These are phyloP conservation scores for Stegostoma tigrinum DNA, from an alignment of 2,113 vertebrate species.

Conservation along the genomic window DNA sequence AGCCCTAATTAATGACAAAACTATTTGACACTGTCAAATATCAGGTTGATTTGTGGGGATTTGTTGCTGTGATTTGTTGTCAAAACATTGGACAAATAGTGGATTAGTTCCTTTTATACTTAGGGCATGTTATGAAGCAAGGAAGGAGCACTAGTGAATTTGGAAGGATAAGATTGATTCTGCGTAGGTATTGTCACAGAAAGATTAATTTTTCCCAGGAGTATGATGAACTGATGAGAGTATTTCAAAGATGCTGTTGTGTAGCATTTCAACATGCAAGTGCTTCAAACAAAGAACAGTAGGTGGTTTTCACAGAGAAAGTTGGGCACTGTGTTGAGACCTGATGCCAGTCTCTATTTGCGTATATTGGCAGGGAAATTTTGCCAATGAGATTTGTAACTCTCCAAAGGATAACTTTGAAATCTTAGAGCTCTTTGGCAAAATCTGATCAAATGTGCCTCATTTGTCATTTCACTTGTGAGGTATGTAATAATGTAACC, in stretches of 20 bases:
- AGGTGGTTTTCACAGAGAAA: conserved; percentile 33
- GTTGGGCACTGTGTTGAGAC: conserved; percentile 35
- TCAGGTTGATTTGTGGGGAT: background rate
- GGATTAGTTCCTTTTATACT: background rate
- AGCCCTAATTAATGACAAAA: background rate
- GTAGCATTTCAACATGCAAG: conserved; percentile 10
- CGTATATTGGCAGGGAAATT: conserved; percentile 47
- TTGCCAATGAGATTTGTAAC: conserved; percentile 52
- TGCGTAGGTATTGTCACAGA: background rate
- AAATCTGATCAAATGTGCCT: conserved; percentile 50
- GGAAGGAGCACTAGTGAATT: background rate
- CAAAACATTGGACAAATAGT: background rate
- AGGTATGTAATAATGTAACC: conserved; percentile 40
- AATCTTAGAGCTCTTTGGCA: conserved; percentile 44
- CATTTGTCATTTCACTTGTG: conserved; percentile 48
- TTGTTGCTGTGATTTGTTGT: background rate
- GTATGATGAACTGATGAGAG: background rate
- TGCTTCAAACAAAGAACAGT: conserved; percentile 42
- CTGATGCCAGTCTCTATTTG: conserved; percentile 48
- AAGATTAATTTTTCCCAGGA: conserved; percentile 16
- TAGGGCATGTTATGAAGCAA: background rate
- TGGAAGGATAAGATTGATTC: conserved; percentile 4
- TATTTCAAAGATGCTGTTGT: background rate
- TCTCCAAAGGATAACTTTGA: conserved; percentile 49
- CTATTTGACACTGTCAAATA: background rate